A percentile compares a stretch with the other conserved stretches of the same genome.
phyloP scores from a whole-genome alignment of 1,140 invertebrate species.

The Ylistrum balloti region DNA sequence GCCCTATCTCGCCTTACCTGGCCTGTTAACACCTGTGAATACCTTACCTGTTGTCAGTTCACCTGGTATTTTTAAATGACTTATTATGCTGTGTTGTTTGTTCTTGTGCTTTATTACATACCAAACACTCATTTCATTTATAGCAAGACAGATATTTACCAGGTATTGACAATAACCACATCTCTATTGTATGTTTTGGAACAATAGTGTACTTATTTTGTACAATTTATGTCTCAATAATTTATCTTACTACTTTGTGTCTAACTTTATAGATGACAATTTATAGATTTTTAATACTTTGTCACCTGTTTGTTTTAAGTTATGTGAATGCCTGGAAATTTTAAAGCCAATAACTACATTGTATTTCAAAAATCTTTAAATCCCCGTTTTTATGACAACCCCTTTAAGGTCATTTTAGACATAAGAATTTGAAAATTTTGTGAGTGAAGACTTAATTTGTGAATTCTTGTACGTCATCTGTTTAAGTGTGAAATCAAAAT shows the following conservation, averaged over 20 bases:
- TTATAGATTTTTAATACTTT: not conserved
- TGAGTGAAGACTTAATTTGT: not conserved
- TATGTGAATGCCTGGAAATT: not conserved
- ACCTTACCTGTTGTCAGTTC: constrained; percentile 15
- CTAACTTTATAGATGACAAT: not conserved
- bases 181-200: not conserved
- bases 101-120: constrained; percentile 10
- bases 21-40: not conserved
- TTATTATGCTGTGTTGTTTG: not conserved
- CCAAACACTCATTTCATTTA: constrained; percentile 20
- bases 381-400: not conserved
- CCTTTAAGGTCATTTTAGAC: not conserved
- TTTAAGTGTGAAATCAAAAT: not conserved
- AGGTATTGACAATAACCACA: not conserved
- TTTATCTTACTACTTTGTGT: not conserved
- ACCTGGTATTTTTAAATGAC: constrained; percentile 35
- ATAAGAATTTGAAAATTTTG: not conserved
- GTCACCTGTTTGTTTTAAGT: not conserved
- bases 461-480: not conserved
- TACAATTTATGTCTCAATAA: not conserved
- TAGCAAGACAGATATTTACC: not conserved
- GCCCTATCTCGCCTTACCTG: not conserved
- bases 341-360: not conserved
- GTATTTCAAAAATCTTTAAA: not conserved
- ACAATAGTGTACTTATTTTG: constrained; percentile 3